Percentiles rank a stretch among this genome's conserved stretches.
Conservation (phyloP, 2,797 vertebrate genomes). For the Intellagama lesueurii region DNA sequence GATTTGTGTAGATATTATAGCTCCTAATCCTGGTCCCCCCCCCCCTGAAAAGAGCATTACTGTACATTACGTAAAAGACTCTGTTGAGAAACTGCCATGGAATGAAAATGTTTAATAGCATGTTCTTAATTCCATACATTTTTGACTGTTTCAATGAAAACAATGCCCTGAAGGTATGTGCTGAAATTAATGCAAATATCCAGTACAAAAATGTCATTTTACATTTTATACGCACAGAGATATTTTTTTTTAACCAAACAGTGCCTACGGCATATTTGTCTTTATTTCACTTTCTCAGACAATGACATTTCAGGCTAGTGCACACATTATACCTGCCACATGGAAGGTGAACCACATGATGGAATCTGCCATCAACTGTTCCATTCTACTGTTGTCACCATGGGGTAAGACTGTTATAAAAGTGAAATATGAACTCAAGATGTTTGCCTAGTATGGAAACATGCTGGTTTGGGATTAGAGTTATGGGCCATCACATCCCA, state of each 20-base stretch:
- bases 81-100: background rate
- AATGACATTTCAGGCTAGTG: constrained; percentile 16
- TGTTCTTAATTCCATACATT: constrained; percentile 26
- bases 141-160: constrained; percentile 40
- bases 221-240: background rate
- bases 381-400: background rate
- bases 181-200: constrained; percentile 31
- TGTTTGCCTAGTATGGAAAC: background rate
- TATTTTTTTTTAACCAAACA: background rate
- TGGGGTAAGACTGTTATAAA: background rate
- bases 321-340: background rate
- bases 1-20: constrained; percentile 10
- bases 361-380: background rate
- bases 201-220: constrained; percentile 1
- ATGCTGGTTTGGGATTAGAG: background rate
- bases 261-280: constrained; percentile 12
- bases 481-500: too few species aligned
- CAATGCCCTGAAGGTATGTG: constrained; percentile 22
- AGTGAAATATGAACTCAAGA: background rate
- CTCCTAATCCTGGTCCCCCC: constrained; percentile 16
- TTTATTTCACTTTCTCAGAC: constrained; percentile 5
- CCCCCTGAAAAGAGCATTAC: constrained; percentile 1
- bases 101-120: constrained; percentile 18
- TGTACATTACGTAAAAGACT: constrained; percentile 22
- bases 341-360: background rate